These are phyloP conservation scores for Salvator merianae DNA, from an alignment of 2,113 vertebrate species.

Conservation along the genomic window DNA sequence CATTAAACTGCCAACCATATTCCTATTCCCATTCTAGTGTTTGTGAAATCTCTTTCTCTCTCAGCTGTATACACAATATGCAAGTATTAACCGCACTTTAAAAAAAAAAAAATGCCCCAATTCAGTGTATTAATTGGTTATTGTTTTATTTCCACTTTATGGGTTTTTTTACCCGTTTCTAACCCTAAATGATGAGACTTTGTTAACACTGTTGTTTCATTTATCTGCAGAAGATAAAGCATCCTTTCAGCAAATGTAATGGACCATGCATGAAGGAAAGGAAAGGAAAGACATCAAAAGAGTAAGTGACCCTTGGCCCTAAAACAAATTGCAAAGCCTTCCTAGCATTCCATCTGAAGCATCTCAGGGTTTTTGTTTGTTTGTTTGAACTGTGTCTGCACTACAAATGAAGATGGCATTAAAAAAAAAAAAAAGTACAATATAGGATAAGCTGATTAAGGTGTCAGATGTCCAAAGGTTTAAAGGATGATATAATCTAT, in stretches of 20 bases:
- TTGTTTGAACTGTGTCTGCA: slow-evolving; percentile 18
- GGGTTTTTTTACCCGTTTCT: slow-evolving; percentile 51
- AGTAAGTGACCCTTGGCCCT: slow-evolving; percentile 51
- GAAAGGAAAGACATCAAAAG: slow-evolving; percentile 62
- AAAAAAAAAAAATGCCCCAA: slow-evolving; percentile 27
- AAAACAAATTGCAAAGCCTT: slow-evolving; percentile 61
- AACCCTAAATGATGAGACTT: slow-evolving; percentile 43
- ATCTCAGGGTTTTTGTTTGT: slow-evolving; percentile 20
- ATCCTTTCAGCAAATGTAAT: slow-evolving; percentile 60
- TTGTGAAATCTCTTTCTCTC: not conserved
- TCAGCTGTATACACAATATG: not conserved
- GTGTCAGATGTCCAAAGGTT: slow-evolving; percentile 46
- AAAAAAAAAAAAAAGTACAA: slow-evolving; percentile 5
- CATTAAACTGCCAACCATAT: not conserved
- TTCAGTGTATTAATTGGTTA: not conserved
- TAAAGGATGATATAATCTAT: slow-evolving; percentile 51
- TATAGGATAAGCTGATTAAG: slow-evolving; percentile 46
- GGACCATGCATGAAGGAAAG: slow-evolving; percentile 50
- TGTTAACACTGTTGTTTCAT: slow-evolving; percentile 42
- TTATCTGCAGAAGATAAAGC: slow-evolving; percentile 47
- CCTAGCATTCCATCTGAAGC: slow-evolving; percentile 30
- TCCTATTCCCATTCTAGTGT: not conserved
- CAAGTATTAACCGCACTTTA: not conserved
- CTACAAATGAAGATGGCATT: slow-evolving; percentile 16
- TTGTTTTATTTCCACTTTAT: not conserved